Base-by-base conservation (phyloP, 1,140 invertebrate genomes). In the Diachasma alloeum region DNA sequence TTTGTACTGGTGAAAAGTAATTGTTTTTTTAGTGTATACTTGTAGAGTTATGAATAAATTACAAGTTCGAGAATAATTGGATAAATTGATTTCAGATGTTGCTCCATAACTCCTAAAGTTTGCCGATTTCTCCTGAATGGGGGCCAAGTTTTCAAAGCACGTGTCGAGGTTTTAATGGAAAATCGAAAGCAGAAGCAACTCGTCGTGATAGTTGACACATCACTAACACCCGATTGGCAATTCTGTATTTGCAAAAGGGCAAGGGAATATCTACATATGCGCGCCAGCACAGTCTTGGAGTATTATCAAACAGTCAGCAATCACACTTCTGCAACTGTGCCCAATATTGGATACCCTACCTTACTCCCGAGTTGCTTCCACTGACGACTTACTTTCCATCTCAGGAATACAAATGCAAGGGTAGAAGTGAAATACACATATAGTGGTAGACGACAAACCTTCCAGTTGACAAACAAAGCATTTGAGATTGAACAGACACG, bases 371-470 rank as follows among this genome's bases (percentile, higher is more conserved):
- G 53, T 22, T 59, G 19, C 8, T 22, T 4, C 53, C 53, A 59
- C 13, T 59, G 53, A 59, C 10, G 53, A 22, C 53, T 59, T 59
- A 59, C 53, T 59, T 59, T 17, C 53, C 53, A 22, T 22, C 53
- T 59, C 53, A 59, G 17, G 53, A 19, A 59, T 59, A 59, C 53
- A 19, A 19, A 22, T 19, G 19, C 15, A 9, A 31, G 63, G 36
- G 13, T 22, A 66, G 44, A 26, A 26, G 13, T 66, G 24, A 11
- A 26, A 66, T 11, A 66, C 31, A 79, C 74, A 75, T 69, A 37
- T 39, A n/a, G n/a, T n/a, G n/a, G n/a, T n/a, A 53, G 70, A 80
- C 82, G 82, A 81, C 79, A 83, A 83, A 82, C 82, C 75, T 78
- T 76, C 75, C 75, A 76, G 79, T 77, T n/a, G 4, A 48, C 70